phyloP scores from a whole-genome alignment of 2,113 vertebrate species.

The Scytalopus superciliaris region DNA sequence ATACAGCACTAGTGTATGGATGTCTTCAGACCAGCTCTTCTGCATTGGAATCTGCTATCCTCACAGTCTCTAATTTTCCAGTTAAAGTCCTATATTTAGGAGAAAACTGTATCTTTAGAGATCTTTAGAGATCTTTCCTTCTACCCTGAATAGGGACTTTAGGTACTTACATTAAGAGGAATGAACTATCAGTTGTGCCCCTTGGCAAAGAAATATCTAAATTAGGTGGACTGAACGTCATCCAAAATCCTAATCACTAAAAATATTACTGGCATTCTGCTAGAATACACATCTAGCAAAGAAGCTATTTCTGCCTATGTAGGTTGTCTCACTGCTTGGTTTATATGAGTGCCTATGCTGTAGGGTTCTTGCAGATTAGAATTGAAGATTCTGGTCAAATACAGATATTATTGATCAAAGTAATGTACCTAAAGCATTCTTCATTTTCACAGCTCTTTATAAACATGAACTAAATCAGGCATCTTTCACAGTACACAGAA shows the following conservation, averaged over 20 bases:
- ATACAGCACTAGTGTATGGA: background rate
- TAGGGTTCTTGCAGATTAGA: background rate
- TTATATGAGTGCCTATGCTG: background rate
- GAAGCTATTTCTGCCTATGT: background rate
- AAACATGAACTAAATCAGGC: background rate
- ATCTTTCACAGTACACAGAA: background rate
- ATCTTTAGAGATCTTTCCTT: background rate
- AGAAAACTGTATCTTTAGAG: background rate
- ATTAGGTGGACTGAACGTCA: background rate
- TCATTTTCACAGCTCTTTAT: background rate
- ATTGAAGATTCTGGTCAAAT: background rate
- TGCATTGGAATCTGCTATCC: background rate
- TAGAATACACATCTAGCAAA: background rate
- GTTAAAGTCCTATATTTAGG: background rate
- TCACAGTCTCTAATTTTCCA: background rate
- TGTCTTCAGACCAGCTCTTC: background rate
- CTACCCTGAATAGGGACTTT: background rate
- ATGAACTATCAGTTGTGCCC: fast-evolving
- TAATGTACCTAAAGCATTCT: background rate
- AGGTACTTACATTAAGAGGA: background rate
- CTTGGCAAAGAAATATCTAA: background rate
- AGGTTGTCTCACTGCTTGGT: background rate
- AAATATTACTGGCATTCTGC: background rate
- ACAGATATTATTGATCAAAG: background rate
- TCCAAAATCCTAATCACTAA: background rate